phyloP scores from a whole-genome alignment of 2,113 vertebrate species.

The Lepisosteus oculatus region DNA sequence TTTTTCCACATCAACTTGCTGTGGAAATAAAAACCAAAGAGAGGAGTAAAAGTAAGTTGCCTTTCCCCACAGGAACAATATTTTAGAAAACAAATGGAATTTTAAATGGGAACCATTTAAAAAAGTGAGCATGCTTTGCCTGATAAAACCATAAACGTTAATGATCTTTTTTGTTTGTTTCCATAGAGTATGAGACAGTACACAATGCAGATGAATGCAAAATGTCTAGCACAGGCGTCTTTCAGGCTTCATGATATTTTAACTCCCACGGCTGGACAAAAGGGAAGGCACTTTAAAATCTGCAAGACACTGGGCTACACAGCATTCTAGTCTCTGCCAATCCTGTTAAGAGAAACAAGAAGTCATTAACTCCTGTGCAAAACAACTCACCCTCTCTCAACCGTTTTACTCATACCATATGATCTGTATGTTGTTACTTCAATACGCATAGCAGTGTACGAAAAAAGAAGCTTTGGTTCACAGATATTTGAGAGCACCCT shows the following conservation, averaged over 20 bases:
- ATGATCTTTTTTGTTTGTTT: background rate
- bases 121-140: background rate
- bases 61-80: conserved; percentile 13
- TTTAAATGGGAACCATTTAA: conserved; percentile 10
- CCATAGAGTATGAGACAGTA: too few relatives aligned
- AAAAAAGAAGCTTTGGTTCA: too few relatives aligned
- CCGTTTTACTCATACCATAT: too few relatives aligned
- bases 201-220: background rate
- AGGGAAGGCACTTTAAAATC: background rate
- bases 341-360: too few relatives aligned
- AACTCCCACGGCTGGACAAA: background rate
- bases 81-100: background rate
- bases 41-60: conserved; percentile 32
- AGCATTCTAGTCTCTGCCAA: background rate
- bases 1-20: conserved; percentile 85
- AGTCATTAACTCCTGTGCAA: too few relatives aligned
- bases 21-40: conserved; percentile 72
- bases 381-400: too few relatives aligned
- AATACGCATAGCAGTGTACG: too few relatives aligned
- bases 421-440: too few relatives aligned
- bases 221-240: background rate
- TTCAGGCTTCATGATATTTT: background rate
- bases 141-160: background rate
- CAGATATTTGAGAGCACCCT: too few relatives aligned
- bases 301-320: background rate